phyloP scores from a whole-genome alignment of 2,113 vertebrate genomes.

The Pterocles burchelli region DNA sequence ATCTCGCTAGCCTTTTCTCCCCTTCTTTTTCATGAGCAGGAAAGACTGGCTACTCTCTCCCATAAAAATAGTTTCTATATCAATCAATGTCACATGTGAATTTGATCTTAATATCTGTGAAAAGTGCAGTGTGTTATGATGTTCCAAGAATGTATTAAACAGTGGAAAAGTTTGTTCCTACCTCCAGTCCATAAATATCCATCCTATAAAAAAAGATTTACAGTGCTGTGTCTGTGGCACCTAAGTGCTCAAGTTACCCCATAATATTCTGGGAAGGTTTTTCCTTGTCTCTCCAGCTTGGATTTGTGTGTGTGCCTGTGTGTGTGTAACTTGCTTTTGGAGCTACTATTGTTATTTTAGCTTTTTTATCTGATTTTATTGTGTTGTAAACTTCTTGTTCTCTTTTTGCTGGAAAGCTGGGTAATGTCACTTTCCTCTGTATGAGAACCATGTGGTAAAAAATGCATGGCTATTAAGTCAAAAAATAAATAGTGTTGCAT shows the following conservation, averaged over 20 bases:
- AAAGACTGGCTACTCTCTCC: not conserved
- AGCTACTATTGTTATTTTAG: not conserved
- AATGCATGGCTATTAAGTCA: not conserved
- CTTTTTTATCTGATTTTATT: conserved; percentile 7
- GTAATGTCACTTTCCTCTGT: conserved; percentile 19
- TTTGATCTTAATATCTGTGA: not conserved
- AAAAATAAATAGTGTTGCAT: not conserved
- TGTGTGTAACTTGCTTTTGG: not conserved
- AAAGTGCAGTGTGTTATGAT: not conserved
- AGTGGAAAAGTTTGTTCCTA: not conserved
- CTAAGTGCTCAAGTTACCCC: not conserved
- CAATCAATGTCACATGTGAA: not conserved
- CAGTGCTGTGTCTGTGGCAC: not conserved
- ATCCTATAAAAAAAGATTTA: not conserved
- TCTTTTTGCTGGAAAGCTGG: conserved; percentile 1
- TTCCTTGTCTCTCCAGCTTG: not conserved
- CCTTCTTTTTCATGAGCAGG: not conserved
- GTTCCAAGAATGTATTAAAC: not conserved
- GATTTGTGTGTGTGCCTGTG: not conserved
- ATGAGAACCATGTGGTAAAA: not conserved
- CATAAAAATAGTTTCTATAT: not conserved
- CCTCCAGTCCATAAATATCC: not conserved
- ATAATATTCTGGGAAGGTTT: not conserved
- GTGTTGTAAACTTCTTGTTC: not conserved
- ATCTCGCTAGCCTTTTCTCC: not conserved